These are phyloP conservation scores for Achatina immaculata DNA, from an alignment of 1,140 invertebrate species.

Conservation along the genomic window DNA sequence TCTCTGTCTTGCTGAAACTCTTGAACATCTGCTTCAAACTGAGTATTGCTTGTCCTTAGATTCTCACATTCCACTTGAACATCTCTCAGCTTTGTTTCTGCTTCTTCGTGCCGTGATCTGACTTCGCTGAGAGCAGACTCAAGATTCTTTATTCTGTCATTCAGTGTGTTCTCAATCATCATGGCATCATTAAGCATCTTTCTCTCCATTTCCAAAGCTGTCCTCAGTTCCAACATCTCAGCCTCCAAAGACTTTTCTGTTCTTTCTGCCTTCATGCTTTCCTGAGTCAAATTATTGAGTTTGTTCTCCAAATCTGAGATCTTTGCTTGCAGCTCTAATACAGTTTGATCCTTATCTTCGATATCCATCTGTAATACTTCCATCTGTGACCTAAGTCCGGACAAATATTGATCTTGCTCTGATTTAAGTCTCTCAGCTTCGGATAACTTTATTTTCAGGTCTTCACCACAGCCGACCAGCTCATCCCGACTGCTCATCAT, in stretches of 20 bases:
- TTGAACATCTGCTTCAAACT: background rate
- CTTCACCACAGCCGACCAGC: too few relatives aligned
- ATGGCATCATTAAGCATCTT: background rate
- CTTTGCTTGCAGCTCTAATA: background rate
- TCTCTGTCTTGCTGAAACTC: background rate
- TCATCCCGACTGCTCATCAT: too few relatives aligned
- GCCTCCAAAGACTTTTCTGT: background rate
- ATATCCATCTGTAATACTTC: slow-evolving; percentile 33
- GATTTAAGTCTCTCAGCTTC: too few relatives aligned
- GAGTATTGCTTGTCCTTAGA: background rate
- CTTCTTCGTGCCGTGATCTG: background rate
- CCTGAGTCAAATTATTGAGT: background rate
- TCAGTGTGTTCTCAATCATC: background rate
- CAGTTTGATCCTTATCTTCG: slow-evolving; percentile 2
- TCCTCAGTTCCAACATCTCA: slow-evolving; percentile 4
- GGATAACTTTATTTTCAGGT: background rate
- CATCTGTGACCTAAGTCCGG: slow-evolving; percentile 8
- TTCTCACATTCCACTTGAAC: background rate
- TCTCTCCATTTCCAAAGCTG: background rate
- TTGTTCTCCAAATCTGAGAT: background rate
- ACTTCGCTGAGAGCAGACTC: background rate
- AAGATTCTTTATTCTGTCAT: background rate
- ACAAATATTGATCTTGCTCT: background rate
- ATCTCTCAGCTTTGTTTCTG: background rate
- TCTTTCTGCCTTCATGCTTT: background rate